These are phyloP conservation scores for Montipora cactus DNA, from an alignment of 64 coral and sea anemone species.

Conservation along the genomic window DNA sequence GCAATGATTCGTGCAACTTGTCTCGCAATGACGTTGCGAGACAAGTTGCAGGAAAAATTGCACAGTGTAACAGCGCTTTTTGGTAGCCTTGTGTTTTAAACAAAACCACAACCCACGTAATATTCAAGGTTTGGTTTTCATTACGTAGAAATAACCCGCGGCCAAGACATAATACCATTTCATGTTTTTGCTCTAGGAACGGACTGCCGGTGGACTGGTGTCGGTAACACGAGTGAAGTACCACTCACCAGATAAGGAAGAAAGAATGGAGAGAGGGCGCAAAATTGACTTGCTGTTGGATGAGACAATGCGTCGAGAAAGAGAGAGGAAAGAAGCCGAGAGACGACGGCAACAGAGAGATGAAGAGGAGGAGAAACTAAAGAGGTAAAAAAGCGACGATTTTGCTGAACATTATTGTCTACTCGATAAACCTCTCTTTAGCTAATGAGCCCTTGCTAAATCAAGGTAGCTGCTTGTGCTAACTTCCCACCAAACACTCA, in stretches of 20 bases:
- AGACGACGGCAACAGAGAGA: slow-evolving; percentile 37
- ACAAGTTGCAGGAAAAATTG: no score
- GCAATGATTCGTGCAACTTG: no score
- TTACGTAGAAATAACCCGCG: neutral
- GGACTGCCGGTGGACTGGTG: slow-evolving; percentile 51
- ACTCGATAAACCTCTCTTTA: no score
- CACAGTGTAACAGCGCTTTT: no score
- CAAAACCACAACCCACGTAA: no score
- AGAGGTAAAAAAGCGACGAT: neutral
- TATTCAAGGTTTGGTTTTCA: neutral
- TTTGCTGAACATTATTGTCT: no score
- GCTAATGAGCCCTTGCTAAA: no score
- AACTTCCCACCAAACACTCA: no score
- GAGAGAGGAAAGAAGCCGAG: slow-evolving; percentile 57
- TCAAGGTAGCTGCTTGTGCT: no score
- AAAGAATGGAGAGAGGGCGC: slow-evolving; percentile 66
- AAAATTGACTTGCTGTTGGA: slow-evolving; percentile 71
- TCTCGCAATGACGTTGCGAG: no score
- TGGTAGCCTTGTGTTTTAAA: no score
- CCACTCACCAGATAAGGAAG: slow-evolving; percentile 70
- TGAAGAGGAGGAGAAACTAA: slow-evolving; percentile 49
- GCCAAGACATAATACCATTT: neutral
- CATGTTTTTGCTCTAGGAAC: slow-evolving; percentile 36
- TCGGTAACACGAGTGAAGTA: slow-evolving; percentile 86
- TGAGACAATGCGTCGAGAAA: slow-evolving; percentile 60